Evolutionary conservation across 2,888 invertebrate genomes (phyloP), one percentile per base, ranked within the genome.

Genomic region (Orgyia antiqua): DNA sequence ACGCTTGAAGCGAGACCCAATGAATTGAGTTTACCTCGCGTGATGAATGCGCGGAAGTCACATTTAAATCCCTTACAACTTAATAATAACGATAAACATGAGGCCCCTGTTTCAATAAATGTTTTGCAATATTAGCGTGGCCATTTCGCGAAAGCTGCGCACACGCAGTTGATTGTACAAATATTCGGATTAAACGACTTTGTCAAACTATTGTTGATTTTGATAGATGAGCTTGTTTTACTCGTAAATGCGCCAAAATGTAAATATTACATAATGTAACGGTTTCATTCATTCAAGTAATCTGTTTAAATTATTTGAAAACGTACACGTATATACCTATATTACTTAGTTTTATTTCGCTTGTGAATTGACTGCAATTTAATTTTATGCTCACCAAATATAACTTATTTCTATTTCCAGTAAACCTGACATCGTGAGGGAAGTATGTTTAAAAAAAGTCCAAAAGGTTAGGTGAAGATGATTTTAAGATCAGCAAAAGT

Each of bases 71-170:
- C 72, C 69, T 74, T 69, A 74, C 77, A 77, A 76, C 73, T 73
- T 76, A 78, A 80, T 82, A 83, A 79, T 73, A 75, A 70, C 67
- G 70, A 68, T 74, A 78, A 79, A 80, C 75, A 78, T 61, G 71
- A 68, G 70, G 66, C 77, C 78, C 78, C 74, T 58, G 62, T 75
- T 76, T 68, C 72, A 71, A 72, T 64, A 59, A 63, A 72, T 77
- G 76, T 80, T 78, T 79, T 64, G 68, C 76, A 72, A 80, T 75
- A 78, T 77, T 75, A 72, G 58, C 58, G 62, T 67, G 58, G 65
- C 71, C 77, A 70, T 76, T 75, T 77, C 61, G 59, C 48, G 43
- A 69, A 72, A 72, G 73, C 73, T 74, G 79, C 65, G 72, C 55
- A 44, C 31, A 54, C 68, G 67, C 62, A 54, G 50, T 41, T 55